Conservation (phyloP, 2,797 vertebrate species). For the Diceros bicornis region DNA sequence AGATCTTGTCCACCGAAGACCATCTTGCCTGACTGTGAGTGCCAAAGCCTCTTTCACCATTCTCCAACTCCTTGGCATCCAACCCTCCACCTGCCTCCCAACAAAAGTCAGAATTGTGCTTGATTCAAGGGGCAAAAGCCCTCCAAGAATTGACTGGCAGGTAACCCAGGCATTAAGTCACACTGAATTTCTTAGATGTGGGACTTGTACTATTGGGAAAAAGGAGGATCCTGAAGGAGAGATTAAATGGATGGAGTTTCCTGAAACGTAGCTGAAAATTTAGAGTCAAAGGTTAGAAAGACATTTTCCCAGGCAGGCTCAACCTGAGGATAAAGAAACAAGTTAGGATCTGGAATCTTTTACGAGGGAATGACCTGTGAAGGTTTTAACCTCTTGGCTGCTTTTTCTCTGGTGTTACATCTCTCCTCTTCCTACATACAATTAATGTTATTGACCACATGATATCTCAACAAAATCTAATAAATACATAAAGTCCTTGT, state of each 20-base stretch:
- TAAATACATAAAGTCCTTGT: background rate
- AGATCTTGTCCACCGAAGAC: background rate
- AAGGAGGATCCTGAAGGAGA: background rate
- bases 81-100: background rate
- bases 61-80: background rate
- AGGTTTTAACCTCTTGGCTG: background rate
- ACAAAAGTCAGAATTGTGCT: background rate
- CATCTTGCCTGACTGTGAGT: rapidly evolving
- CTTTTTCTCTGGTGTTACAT: background rate
- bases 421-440: background rate
- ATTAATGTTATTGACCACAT: background rate
- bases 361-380: background rate
- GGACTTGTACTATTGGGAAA: background rate
- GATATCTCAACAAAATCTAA: background rate
- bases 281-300: background rate
- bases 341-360: background rate
- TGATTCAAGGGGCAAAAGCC: background rate
- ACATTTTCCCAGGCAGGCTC: background rate
- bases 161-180: background rate
- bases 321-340: background rate
- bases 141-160: background rate
- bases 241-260: background rate
- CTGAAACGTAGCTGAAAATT: background rate
- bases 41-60: background rate
- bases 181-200: background rate